phyloP scores from a whole-genome alignment of 2,113 vertebrate species.

The Buteo buteo region DNA sequence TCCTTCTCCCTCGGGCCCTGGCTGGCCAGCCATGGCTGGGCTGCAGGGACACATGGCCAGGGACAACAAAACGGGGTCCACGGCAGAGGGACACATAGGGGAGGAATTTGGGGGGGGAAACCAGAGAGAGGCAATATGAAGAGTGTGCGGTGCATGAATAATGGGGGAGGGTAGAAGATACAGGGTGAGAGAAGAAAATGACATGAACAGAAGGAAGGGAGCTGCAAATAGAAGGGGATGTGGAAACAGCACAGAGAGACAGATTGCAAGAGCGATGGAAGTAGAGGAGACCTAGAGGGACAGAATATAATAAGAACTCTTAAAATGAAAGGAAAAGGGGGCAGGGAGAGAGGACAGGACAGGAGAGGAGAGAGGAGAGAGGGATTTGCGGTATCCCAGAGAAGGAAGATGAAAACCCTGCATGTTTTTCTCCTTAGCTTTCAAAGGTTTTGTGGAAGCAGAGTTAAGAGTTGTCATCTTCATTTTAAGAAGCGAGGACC shows the following conservation, averaged over 20 bases:
- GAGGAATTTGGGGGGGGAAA: slow-evolving; percentile 23
- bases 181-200: slow-evolving; percentile 63
- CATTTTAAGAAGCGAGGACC: not conserved
- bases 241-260: slow-evolving; percentile 61
- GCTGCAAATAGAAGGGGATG: slow-evolving; percentile 60
- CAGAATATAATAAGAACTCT: slow-evolving; percentile 41
- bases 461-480: not conserved
- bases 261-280: slow-evolving; percentile 39
- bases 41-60: rapidly evolving
- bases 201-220: slow-evolving; percentile 65
- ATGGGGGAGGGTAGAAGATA: slow-evolving; percentile 54
- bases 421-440: not conserved
- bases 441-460: not conserved
- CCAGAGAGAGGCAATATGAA: not conserved
- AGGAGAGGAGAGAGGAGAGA: not conserved
- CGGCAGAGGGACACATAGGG: not conserved
- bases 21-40: not conserved
- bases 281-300: slow-evolving; percentile 54
- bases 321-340: not conserved
- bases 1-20: not conserved
- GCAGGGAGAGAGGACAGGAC: not conserved
- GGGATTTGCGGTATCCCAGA: not conserved
- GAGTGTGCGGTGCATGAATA: not conserved
- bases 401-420: not conserved
- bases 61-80: not conserved